Percentiles rank a stretch among this genome's conserved stretches.
Evolutionary conservation across 2,888 invertebrate genomes (phyloP).

Genomic region (Lasioglossum vierecki): DNA sequence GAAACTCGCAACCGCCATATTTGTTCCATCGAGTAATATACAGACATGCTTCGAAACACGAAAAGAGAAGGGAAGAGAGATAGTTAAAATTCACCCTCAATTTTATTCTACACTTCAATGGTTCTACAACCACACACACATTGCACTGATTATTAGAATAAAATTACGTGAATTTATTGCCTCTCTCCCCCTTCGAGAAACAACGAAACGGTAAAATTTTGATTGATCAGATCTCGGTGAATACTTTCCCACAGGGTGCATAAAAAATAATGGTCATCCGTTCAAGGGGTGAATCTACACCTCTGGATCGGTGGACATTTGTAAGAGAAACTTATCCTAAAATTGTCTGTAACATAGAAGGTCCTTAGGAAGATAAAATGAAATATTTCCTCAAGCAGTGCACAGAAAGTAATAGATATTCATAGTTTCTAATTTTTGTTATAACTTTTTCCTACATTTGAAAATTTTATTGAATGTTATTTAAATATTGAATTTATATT

Average conservation of each 20-base stretch:
- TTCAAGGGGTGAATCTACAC: too few species aligned
- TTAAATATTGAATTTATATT: too few species aligned
- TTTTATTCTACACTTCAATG: background rate
- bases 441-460: too few species aligned
- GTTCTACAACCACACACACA: background rate
- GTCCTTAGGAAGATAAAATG: too few species aligned
- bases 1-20: background rate
- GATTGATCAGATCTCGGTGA: background rate
- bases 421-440: too few species aligned
- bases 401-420: too few species aligned
- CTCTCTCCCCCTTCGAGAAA: background rate
- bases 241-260: background rate
- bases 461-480: too few species aligned
- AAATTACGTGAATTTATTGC: background rate
- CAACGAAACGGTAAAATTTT: background rate
- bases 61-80: constrained; percentile 1
- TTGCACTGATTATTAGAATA: background rate
- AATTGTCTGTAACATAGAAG: too few species aligned
- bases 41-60: background rate
- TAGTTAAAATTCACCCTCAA: background rate
- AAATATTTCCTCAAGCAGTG: too few species aligned
- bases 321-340: too few species aligned
- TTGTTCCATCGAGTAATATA: background rate
- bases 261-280: too few species aligned
- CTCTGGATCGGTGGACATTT: too few species aligned